These are phyloP conservation scores for Porites divaricata DNA, from an alignment of 92 coral and sea anemone species.

Conservation along the genomic window DNA sequence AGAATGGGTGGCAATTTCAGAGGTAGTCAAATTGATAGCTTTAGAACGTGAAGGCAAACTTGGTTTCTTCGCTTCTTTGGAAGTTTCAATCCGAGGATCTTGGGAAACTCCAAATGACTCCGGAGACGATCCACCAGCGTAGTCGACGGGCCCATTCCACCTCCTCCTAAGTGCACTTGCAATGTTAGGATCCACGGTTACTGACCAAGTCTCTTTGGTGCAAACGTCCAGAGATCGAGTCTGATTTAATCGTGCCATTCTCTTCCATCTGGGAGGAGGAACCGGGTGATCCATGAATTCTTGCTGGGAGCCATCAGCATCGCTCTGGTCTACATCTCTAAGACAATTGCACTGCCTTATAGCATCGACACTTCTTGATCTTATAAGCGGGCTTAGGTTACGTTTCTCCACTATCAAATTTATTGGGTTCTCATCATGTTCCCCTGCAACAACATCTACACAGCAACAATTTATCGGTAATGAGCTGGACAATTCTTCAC, in stretches of 20 bases:
- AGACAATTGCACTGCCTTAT: not conserved
- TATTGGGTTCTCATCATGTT: not conserved
- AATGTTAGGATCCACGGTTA: slow-evolving; percentile 54
- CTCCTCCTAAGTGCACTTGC: slow-evolving; percentile 48
- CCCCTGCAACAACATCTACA: slow-evolving; percentile 13
- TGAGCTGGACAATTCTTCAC: slow-evolving; percentile 1
- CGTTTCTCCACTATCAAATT: slow-evolving; percentile 31
- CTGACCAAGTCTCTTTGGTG: slow-evolving; percentile 30
- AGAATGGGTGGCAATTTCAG: not conserved
- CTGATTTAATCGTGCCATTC: slow-evolving; percentile 28
- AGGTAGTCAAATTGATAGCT: not conserved
- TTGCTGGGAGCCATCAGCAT: not conserved
- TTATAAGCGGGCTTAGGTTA: not conserved
- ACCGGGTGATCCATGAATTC: slow-evolving; percentile 35
- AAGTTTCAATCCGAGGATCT: not conserved
- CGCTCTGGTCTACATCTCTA: not conserved
- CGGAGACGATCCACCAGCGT: not conserved
- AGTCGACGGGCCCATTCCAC: not conserved
- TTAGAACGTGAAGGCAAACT: slow-evolving; percentile 26
- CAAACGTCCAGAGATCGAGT: not conserved
- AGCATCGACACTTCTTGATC: slow-evolving; percentile 2
- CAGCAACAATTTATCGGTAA: slow-evolving; percentile 35
- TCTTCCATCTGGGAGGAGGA: slow-evolving; percentile 65
- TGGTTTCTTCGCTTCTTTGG: slow-evolving; percentile 1
- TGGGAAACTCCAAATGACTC: not conserved